Conservation (phyloP, 2,888 invertebrate species). For the Stenichneumon culpator region DNA sequence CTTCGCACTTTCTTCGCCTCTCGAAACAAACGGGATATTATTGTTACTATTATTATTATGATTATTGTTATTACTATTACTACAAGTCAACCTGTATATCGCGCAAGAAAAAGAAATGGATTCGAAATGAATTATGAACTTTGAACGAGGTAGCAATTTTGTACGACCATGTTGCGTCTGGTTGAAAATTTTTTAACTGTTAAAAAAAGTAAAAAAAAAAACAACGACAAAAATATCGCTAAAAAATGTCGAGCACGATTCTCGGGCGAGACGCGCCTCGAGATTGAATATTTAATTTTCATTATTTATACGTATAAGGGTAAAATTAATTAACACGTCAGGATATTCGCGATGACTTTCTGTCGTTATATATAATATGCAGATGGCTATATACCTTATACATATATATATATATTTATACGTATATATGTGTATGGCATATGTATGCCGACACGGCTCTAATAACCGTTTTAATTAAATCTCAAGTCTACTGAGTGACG, state of each 20-base stretch:
- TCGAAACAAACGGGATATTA: not conserved
- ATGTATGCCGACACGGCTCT: conserved; percentile 20
- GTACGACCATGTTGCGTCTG: not conserved
- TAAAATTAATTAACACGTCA: conserved; percentile 20
- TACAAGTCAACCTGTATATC: not conserved
- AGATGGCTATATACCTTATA: not conserved
- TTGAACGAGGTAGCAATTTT: not conserved
- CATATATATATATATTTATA: conserved; percentile 9
- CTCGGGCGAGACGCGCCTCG: not conserved
- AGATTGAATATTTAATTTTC: conserved; percentile 11
- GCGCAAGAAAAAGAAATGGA: not conserved
- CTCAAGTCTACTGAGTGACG: conserved; percentile 46
- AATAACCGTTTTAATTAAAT: conserved; percentile 58
- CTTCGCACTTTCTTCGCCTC: not conserved
- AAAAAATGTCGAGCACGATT: not conserved
- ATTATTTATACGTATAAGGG: conserved; percentile 2
- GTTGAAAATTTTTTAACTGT: not conserved
- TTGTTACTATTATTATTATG: conserved; percentile 12
- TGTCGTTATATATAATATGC: conserved; percentile 8
- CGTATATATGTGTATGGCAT: not conserved
- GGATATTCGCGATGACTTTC: conserved; percentile 17
- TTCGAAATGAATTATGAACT: not conserved
- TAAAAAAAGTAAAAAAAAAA: not conserved
- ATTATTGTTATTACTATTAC: too few species aligned
- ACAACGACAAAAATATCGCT: not conserved